Evolutionary conservation across 2,113 vertebrate genomes (phyloP).

Genomic region (Neomonachus schauinslandi): DNA sequence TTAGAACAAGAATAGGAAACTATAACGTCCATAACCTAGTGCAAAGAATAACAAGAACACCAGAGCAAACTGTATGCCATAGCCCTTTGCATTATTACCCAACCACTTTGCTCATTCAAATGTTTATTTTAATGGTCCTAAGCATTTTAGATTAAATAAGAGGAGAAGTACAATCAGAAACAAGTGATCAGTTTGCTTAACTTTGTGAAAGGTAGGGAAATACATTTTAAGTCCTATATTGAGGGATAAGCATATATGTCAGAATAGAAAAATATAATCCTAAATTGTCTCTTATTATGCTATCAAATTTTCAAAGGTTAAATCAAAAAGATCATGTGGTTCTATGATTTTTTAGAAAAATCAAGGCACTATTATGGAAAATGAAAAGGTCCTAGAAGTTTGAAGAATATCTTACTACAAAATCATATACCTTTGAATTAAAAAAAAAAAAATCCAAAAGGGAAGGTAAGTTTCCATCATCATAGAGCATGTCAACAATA

Average conservation of each 20-base stretch:
- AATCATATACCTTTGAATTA: not conserved
- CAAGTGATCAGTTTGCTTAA: not conserved
- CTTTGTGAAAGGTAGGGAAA: not conserved
- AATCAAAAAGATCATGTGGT: not conserved
- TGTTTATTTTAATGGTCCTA: not conserved
- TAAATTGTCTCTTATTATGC: not conserved
- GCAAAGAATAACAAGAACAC: not conserved
- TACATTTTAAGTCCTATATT: not conserved
- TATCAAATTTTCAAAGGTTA: not conserved
- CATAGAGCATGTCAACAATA: not conserved
- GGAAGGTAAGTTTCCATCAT: not conserved
- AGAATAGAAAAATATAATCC: not conserved
- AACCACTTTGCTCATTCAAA: not conserved
- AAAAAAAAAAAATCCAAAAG: not conserved
- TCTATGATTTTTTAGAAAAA: not conserved
- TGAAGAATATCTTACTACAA: not conserved
- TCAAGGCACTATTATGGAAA: not conserved
- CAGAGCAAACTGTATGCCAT: not conserved
- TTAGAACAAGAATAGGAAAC: conserved; percentile 9
- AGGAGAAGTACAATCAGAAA: not conserved
- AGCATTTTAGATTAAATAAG: conserved; percentile 22
- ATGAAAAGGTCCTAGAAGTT: not conserved
- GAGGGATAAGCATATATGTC: not conserved
- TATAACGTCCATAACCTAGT: not conserved
- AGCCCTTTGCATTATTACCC: not conserved